Percentiles rank a stretch among this genome's conserved stretches.
Evolutionary conservation across 1,140 invertebrate genomes (phyloP).

Genomic region (Nebria ingens): DNA sequence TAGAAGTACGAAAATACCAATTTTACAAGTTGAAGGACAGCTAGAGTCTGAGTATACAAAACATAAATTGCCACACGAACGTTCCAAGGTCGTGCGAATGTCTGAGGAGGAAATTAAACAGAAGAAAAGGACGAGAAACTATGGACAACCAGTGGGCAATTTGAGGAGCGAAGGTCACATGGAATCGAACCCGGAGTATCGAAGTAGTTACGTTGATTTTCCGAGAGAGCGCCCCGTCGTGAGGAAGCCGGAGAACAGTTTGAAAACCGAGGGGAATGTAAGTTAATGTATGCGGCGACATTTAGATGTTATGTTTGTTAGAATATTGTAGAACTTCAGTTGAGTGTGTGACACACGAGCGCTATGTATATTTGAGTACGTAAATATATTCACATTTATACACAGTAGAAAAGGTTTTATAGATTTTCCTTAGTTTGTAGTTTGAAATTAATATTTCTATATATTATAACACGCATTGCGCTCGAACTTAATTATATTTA

Average conservation of each 20-base stretch:
- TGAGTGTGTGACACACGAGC: too few relatives aligned
- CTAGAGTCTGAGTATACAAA: conserved; percentile 24
- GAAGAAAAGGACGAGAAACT: background rate
- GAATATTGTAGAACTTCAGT: too few relatives aligned
- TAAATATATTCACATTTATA: background rate
- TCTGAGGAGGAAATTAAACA: background rate
- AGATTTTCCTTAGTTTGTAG: too few relatives aligned
- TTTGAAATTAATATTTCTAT: too few relatives aligned
- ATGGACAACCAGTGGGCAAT: conserved; percentile 3
- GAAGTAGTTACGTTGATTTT: conserved; percentile 29
- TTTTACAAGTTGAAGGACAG: conserved; percentile 21
- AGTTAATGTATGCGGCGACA: conserved; percentile 14
- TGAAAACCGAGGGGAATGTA: conserved; percentile 24
- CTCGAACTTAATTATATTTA: too few relatives aligned
- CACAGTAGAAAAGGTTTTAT: too few relatives aligned
- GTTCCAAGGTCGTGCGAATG: background rate
- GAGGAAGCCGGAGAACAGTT: conserved; percentile 21
- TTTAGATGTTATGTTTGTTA: too few relatives aligned
- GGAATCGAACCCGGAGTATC: conserved; percentile 23
- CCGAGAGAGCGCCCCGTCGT: conserved; percentile 25
- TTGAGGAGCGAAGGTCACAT: conserved; percentile 22
- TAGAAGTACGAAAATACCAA: conserved; percentile 10
- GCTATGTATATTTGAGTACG: background rate
- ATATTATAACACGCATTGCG: too few relatives aligned
- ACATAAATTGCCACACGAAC: background rate